Percentiles rank a stretch among this genome's conserved stretches.
These are phyloP conservation scores for Drosophila punjabiensis DNA, from an alignment of 1,140 invertebrate genomes.

Conservation along the genomic window DNA sequence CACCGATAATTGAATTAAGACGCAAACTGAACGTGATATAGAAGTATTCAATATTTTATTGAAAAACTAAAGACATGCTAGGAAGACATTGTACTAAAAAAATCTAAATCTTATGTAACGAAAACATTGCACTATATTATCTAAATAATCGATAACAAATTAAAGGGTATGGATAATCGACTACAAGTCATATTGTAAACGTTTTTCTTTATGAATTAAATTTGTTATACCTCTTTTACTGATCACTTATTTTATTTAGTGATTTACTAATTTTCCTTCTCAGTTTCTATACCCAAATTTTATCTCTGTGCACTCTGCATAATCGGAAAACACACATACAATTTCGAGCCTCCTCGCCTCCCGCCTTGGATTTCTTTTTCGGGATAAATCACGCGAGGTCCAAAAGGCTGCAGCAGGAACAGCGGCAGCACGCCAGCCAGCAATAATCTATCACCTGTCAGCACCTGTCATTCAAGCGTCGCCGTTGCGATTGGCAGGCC, in stretches of 20 bases:
- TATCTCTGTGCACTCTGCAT: conserved; percentile 37
- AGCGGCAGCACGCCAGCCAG: conserved; percentile 46
- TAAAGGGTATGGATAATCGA: no score
- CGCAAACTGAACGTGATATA: no score
- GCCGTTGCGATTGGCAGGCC: conserved; percentile 79
- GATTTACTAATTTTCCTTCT: background rate
- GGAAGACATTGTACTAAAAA: no score
- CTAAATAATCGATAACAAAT: background rate
- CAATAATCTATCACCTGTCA: conserved; percentile 85
- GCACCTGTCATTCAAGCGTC: conserved; percentile 85
- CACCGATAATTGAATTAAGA: no score
- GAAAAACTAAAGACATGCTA: background rate
- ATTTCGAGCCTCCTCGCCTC: conserved; percentile 44
- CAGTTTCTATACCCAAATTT: background rate
- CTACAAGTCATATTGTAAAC: no score
- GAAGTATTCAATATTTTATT: no score
- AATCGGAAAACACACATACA: conserved; percentile 55
- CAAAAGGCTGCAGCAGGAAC: conserved; percentile 9
- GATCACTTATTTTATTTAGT: no score
- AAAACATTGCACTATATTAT: no score
- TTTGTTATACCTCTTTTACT: no score
- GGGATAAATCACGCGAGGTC: conserved; percentile 75
- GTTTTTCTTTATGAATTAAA: no score
- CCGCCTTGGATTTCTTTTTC: conserved; percentile 29
- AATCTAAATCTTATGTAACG: no score